Conservation (phyloP, 2,888 invertebrate genomes). For the Philonicus albiceps region DNA sequence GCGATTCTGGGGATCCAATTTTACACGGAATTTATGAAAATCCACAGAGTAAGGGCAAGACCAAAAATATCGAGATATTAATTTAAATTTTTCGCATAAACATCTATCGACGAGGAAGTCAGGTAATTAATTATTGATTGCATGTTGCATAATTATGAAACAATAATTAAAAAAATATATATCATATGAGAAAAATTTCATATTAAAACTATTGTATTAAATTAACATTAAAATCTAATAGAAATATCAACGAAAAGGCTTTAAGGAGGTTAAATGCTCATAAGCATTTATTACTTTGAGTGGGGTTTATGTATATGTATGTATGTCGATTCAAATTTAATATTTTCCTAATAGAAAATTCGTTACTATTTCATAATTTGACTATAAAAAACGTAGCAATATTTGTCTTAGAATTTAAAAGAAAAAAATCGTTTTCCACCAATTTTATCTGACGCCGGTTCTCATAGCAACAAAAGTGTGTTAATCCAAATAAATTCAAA, state of each 20-base stretch:
- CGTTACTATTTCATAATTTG: no score
- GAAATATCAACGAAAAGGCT: not conserved
- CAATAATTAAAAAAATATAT: not conserved
- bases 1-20: not conserved
- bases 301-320: not conserved
- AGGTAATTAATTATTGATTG: not conserved
- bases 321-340: no score
- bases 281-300: not conserved
- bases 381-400: no score
- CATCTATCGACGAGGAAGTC: not conserved
- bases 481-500: no score
- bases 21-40: not conserved
- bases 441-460: no score
- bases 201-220: not conserved
- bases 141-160: not conserved
- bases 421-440: no score
- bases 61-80: not conserved
- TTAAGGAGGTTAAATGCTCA: not conserved
- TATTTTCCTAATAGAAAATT: no score
- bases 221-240: not conserved
- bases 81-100: not conserved
- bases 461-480: not conserved
- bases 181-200: not conserved
- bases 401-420: no score
- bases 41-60: not conserved